A percentile compares a stretch with the other conserved stretches of the same genome.
Evolutionary conservation across 2,888 invertebrate genomes (phyloP).

Genomic region (Oscheius sp.): DNA sequence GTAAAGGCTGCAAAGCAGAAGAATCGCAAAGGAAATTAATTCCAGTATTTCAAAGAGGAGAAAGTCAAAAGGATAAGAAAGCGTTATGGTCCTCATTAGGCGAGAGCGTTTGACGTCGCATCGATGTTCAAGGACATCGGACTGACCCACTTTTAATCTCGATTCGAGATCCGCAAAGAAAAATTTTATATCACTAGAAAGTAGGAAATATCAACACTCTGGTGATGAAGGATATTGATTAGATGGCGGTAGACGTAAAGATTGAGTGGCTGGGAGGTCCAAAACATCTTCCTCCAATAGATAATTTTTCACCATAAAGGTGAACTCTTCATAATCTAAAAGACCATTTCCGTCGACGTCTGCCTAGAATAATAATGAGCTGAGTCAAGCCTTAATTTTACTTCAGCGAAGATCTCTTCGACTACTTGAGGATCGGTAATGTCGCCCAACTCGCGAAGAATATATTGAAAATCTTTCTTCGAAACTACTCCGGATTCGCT

Average conservation of each 20-base stretch:
- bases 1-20: background rate
- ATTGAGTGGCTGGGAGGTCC: background rate
- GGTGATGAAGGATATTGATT: background rate
- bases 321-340: slow-evolving; percentile 69
- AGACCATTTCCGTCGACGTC: slow-evolving; percentile 69
- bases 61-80: slow-evolving; percentile 3
- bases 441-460: slow-evolving; percentile 66
- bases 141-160: slow-evolving; percentile 26
- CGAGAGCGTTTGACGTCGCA: slow-evolving; percentile 15
- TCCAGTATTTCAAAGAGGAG: too few species aligned
- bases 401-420: slow-evolving; percentile 66
- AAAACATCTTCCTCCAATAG: slow-evolving; percentile 67
- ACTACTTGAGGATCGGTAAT: slow-evolving; percentile 63
- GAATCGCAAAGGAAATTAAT: background rate
- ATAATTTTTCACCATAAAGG: slow-evolving; percentile 68
- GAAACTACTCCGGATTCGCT: slow-evolving; percentile 64
- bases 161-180: slow-evolving; percentile 20
- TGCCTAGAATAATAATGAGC: slow-evolving; percentile 34
- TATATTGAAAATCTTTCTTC: slow-evolving; percentile 65
- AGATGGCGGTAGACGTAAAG: background rate
- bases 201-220: background rate
- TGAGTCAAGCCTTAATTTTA: slow-evolving; percentile 9
- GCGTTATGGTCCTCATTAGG: slow-evolving; percentile 17
- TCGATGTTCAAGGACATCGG: slow-evolving; percentile 32
- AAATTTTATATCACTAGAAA: background rate